Evolutionary conservation across 2,888 invertebrate species (phyloP).

Genomic region (Melolontha melolontha): DNA sequence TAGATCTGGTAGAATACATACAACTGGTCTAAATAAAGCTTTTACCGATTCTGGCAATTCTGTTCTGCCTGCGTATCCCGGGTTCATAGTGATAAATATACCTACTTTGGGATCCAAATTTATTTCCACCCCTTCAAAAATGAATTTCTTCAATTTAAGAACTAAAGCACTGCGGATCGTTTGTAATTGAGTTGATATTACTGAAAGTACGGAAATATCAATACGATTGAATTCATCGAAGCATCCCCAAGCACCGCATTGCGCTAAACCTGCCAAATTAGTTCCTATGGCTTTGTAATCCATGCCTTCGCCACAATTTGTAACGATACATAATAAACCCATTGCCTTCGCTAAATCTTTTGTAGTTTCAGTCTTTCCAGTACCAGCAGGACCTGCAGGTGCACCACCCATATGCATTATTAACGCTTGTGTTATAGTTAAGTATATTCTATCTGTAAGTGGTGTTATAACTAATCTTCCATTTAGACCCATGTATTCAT

Average conservation of each 20-base stretch:
- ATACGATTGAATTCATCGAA: conserved; percentile 96
- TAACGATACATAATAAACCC: conserved; percentile 84
- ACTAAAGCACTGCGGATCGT: conserved; percentile 88
- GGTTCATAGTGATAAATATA: conserved; percentile 96
- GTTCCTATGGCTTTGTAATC: conserved; percentile 86
- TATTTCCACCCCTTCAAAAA: conserved; percentile 77
- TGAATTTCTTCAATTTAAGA: conserved; percentile 79
- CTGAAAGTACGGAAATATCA: conserved; percentile 91
- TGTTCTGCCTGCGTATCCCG: conserved; percentile 91
- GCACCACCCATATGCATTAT: conserved; percentile 93
- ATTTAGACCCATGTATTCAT: conserved; percentile 95
- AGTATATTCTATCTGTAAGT: conserved; percentile 90
- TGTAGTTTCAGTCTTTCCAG: conserved; percentile 92
- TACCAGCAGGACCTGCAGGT: conserved; percentile 86
- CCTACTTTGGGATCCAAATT: conserved; percentile 86
- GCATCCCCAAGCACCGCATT: conserved; percentile 96
- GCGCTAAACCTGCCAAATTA: conserved; percentile 81
- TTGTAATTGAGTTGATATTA: conserved; percentile 92
- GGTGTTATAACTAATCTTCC: conserved; percentile 93
- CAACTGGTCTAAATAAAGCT: conserved; percentile 90
- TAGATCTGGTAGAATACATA: conserved; percentile 91
- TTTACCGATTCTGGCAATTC: conserved; percentile 94
- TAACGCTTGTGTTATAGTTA: conserved; percentile 92
- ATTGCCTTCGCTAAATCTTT: conserved; percentile 94
- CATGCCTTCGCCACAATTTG: conserved; percentile 95